Percentiles rank a stretch among this genome's conserved stretches.
phyloP scores from a whole-genome alignment of 2,797 vertebrate genomes.

The Epinephelus malabaricus region DNA sequence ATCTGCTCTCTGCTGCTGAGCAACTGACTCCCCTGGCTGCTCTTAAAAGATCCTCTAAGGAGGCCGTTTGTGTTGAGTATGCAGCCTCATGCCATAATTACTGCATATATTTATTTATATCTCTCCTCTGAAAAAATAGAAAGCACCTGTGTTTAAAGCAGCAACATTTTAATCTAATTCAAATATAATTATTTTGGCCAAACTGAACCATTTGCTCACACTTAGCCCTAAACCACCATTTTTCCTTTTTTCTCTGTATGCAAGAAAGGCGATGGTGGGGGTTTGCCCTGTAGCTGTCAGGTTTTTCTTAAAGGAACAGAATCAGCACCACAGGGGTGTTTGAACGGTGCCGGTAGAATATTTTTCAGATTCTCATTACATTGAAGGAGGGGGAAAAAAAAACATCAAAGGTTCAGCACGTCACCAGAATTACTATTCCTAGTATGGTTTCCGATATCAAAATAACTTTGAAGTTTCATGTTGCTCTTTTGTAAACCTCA shows the following conservation, averaged over 20 bases:
- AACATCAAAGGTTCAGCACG: slow-evolving; percentile 81
- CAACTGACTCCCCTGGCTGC: slow-evolving; percentile 1
- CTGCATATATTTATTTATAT: neutral
- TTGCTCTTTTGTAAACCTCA: slow-evolving; percentile 80
- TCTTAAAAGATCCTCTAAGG: neutral
- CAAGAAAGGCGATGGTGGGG: neutral
- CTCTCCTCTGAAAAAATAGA: neutral
- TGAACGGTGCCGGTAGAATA: slow-evolving; percentile 54
- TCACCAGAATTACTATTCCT: slow-evolving; percentile 78
- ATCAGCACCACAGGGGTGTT: slow-evolving; percentile 55
- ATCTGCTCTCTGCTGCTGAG: neutral
- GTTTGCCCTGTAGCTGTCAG: slow-evolving; percentile 33
- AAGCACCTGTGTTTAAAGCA: slow-evolving; percentile 11
- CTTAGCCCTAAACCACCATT: neutral
- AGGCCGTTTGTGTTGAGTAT: slow-evolving; percentile 12
- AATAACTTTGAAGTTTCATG: slow-evolving; percentile 85
- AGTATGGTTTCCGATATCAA: slow-evolving; percentile 76
- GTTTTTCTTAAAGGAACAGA: slow-evolving; percentile 34
- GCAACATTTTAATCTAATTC: slow-evolving; percentile 17
- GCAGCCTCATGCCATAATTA: slow-evolving; percentile 10
- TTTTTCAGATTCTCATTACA: slow-evolving; percentile 74
- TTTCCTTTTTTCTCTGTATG: slow-evolving; percentile 17
- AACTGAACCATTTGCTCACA: too few relatives aligned
- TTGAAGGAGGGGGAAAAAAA: slow-evolving; percentile 61
- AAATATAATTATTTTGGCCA: neutral